Percentiles rank a stretch among this genome's conserved stretches.
phyloP scores from a whole-genome alignment of 2,888 invertebrate species.

The Yponomeuta malinellus region DNA sequence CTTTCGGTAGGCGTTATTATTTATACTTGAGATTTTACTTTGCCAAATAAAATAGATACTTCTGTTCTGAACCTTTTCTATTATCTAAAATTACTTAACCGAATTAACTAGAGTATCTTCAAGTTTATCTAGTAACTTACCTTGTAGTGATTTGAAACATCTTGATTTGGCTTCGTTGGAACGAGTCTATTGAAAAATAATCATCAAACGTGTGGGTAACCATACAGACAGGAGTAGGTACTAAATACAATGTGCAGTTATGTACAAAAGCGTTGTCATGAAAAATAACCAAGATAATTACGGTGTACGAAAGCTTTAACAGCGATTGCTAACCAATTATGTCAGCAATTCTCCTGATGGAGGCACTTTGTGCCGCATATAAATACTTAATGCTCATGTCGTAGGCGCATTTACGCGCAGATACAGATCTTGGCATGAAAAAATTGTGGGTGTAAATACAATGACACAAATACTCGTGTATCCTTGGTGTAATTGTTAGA shows the following conservation, averaged over 20 bases:
- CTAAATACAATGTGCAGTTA: not conserved
- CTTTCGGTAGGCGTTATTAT: too few relatives aligned
- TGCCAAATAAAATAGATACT: too few relatives aligned
- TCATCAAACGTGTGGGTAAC: too few relatives aligned
- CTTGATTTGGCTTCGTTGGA: too few relatives aligned
- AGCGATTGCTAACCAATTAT: constrained; percentile 1
- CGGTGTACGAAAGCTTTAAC: not conserved
- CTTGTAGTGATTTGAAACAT: too few relatives aligned
- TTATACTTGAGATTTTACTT: too few relatives aligned
- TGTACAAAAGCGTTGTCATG: constrained; percentile 18
- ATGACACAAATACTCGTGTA: constrained; percentile 6
- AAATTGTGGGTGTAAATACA: constrained; percentile 32
- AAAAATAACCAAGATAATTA: constrained; percentile 9
- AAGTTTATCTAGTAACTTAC: too few relatives aligned
- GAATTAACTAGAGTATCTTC: too few relatives aligned
- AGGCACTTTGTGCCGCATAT: constrained; percentile 16
- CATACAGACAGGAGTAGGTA: not conserved
- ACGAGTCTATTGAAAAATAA: too few relatives aligned
- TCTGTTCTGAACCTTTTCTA: too few relatives aligned
- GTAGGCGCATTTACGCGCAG: constrained; percentile 31
- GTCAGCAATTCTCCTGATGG: not conserved
- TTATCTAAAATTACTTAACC: too few relatives aligned
- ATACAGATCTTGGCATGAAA: constrained; percentile 39
- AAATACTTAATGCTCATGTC: constrained; percentile 16
- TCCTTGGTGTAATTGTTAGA: constrained; percentile 6